These are phyloP conservation scores for Callosobruchus maculatus DNA, from an alignment of 2,888 invertebrate species.

Conservation along the genomic window DNA sequence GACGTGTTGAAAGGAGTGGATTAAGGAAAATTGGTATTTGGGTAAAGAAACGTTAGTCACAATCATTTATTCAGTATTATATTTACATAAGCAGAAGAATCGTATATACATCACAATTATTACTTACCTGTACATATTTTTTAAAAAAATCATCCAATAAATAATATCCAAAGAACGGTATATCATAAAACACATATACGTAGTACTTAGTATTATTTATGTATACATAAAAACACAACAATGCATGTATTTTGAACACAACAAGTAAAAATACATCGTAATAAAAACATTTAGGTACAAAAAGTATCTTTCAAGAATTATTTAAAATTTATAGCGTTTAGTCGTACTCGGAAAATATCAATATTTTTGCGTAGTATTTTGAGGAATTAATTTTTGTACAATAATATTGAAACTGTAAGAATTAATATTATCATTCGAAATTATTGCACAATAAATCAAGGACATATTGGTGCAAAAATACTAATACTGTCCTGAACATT, in stretches of 20 bases:
- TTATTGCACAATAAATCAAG: not conserved
- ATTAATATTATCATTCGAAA: not conserved
- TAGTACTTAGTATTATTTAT: constrained; percentile 45
- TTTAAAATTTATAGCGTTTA: not conserved
- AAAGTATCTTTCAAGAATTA: constrained; percentile 13
- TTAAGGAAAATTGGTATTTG: too few relatives aligned
- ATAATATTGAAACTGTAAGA: not conserved
- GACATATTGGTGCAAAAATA: not conserved
- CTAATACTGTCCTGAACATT: not conserved
- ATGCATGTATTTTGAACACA: constrained; percentile 49
- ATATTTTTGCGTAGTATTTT: not conserved
- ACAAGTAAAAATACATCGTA: constrained; percentile 41
- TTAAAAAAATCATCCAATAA: constrained; percentile 48
- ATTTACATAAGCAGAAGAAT: constrained; percentile 15
- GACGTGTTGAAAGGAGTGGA: too few relatives aligned
- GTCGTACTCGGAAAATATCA: not conserved
- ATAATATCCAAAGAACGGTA: constrained; percentile 12
- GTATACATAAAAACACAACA: constrained; percentile 50
- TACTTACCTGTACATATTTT: constrained; percentile 48
- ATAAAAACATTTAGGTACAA: constrained; percentile 37
- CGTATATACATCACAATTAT: constrained; percentile 27
- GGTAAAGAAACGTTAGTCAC: constrained; percentile 2
- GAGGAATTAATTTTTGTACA: too few relatives aligned
- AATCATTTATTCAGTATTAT: constrained; percentile 9
- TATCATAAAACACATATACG: constrained; percentile 49